These are phyloP conservation scores for Hyperoplus immaculatus DNA, from an alignment of 2,797 vertebrate species.

Conservation along the genomic window DNA sequence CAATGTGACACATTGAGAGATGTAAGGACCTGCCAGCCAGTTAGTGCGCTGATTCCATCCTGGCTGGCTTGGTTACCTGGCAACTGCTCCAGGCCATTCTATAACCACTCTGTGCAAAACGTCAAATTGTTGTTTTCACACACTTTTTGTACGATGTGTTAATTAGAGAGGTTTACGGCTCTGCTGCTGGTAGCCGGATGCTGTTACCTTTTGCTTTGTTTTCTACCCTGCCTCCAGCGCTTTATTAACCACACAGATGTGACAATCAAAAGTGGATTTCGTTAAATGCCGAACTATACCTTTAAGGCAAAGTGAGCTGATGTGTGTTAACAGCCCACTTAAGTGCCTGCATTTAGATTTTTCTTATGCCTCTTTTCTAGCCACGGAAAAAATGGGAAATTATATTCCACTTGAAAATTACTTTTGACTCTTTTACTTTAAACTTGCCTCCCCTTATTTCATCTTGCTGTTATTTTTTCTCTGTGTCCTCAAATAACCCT, in stretches of 20 bases:
- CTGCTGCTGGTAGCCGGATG: neutral
- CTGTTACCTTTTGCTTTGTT: neutral
- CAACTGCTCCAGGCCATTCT: slow-evolving; percentile 6
- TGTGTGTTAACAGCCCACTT: neutral
- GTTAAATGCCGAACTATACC: neutral
- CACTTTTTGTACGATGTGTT: neutral
- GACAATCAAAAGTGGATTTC: neutral
- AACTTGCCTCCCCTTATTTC: neutral
- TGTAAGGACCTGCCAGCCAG: slow-evolving; percentile 2
- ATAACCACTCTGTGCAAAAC: too few species aligned
- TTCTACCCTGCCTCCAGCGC: neutral
- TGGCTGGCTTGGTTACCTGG: slow-evolving; percentile 13
- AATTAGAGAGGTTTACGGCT: neutral
- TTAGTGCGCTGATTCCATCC: neutral
- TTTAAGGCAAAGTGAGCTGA: neutral
- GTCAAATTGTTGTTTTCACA: neutral
- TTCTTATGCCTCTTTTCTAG: neutral
- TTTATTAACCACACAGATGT: neutral
- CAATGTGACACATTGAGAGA: neutral
- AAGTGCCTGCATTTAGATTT: neutral
- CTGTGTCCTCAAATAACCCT: slow-evolving; percentile 24
- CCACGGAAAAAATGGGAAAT: too few species aligned
- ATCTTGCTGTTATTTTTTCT: neutral
- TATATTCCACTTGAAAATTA: neutral
- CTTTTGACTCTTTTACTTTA: neutral